phyloP scores from a whole-genome alignment of 2,113 vertebrate genomes.

The Morone chrysops region DNA sequence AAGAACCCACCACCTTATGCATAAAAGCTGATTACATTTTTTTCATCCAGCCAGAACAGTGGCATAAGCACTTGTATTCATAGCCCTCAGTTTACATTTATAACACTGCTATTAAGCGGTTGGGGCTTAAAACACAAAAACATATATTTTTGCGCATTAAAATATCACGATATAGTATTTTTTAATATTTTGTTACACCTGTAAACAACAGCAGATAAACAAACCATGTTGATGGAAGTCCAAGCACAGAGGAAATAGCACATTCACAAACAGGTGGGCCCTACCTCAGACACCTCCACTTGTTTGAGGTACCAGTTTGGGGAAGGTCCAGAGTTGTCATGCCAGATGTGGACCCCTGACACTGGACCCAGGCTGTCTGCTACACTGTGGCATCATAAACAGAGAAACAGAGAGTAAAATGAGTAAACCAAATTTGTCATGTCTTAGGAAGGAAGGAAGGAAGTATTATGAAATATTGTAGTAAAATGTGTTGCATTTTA shows the following conservation, averaged over 20 bases:
- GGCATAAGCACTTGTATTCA: too few species aligned
- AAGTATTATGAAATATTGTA: background rate
- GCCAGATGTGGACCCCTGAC: conserved; percentile 86
- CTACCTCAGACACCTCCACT: conserved; percentile 82
- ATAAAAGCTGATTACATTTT: too few species aligned
- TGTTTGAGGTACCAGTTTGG: conserved; percentile 86
- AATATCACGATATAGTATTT: too few species aligned
- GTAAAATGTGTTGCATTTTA: background rate
- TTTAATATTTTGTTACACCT: too few species aligned
- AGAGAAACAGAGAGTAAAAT: background rate
- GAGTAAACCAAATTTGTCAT: background rate
- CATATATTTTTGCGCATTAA: too few species aligned
- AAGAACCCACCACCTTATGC: too few species aligned
- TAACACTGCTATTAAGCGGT: too few species aligned
- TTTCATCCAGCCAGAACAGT: too few species aligned
- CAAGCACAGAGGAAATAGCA: background rate
- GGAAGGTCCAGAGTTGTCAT: conserved; percentile 82
- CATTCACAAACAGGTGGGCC: background rate
- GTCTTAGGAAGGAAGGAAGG: too few species aligned
- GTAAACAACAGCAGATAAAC: background rate
- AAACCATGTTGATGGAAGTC: background rate
- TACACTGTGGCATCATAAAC: conserved; percentile 69
- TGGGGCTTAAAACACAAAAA: too few species aligned
- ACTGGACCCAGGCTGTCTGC: conserved; percentile 82
- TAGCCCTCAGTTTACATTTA: too few species aligned